Base-by-base conservation (phyloP, 2,113 vertebrate species). In the Neopipo cinnamomea region DNA sequence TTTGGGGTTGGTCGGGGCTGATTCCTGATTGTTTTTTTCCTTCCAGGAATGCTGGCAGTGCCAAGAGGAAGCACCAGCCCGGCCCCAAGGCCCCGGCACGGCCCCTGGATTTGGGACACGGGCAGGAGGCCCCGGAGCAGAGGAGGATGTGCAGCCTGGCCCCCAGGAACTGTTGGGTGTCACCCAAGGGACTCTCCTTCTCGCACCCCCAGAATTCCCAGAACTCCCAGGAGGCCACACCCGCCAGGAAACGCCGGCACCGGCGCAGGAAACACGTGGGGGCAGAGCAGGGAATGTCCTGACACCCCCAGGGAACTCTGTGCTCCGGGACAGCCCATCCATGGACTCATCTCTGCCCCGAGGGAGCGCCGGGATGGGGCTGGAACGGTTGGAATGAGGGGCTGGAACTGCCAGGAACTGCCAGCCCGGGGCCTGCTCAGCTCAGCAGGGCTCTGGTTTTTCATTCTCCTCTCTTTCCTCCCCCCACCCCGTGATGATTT, bases 11-110 rank as follows among this genome's bases (percentile, higher is more conserved):
- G 15, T 8, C 12, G 1, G 49, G 24, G 33, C 33, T 35, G 56
- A 58, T 58, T 23, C 33, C 56, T 19, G 55, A 8, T 22, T 23
- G 10, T 47, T 11, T 47, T 46, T 46, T 73, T n/a, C 65, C 59
- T 88, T 91, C n/a, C 94, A 97, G 97, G 67, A 77, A 1, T 11
- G 18, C 15, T 0, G 0, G 25, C 53, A 49, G 37, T 3, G 0
- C n/a, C 73, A 75, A 8, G 78, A 90, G 35, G 39, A 14, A 28
- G 7, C 13, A 12, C 19, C 5, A 1, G 19, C 28, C 12, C 30
- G 25, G 33, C 1, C 2, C 52, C 52, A 8, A 1, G 9, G 46
- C 3, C 1, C 47, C 5, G 24, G 42, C 27, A 2, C 33, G 1
- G 2, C 25, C 3, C 55, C 73, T 12, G 50, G 52, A 24, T 31